A percentile compares a stretch with the other conserved stretches of the same genome.
These are phyloP conservation scores for Sylvia atricapilla DNA, from an alignment of 2,113 vertebrate genomes.

Conservation along the genomic window DNA sequence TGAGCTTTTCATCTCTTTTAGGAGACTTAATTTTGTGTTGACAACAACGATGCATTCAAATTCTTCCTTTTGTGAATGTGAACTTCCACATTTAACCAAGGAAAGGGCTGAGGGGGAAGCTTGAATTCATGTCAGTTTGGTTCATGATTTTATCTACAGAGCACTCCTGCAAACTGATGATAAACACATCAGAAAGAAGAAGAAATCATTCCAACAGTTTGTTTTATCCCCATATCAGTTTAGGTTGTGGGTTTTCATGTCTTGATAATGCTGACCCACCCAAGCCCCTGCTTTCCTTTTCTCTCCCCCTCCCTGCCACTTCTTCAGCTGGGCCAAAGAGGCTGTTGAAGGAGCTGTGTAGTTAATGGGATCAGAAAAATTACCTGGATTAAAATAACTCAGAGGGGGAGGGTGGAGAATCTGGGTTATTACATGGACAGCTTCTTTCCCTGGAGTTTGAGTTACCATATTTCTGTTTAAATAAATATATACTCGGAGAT, in stretches of 20 bases:
- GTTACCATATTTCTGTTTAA: background rate
- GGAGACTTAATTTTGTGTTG: background rate
- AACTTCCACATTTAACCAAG: background rate
- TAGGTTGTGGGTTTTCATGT: background rate
- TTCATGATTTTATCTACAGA: background rate
- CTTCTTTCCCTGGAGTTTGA: background rate
- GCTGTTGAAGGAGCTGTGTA: background rate
- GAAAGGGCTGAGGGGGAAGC: background rate
- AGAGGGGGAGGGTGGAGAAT: background rate
- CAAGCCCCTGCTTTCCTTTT: background rate
- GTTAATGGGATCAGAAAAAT: constrained; percentile 11
- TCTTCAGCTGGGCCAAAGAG: background rate
- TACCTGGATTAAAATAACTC: background rate
- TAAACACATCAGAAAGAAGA: background rate
- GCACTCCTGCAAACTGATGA: background rate
- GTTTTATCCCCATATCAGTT: background rate
- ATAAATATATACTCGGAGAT: background rate
- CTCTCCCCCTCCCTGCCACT: background rate
- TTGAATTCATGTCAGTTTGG: fast-evolving
- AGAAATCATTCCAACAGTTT: background rate
- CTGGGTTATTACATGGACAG: background rate
- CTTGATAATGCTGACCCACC: background rate
- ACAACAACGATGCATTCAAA: background rate
- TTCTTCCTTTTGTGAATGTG: background rate
- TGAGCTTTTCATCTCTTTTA: background rate